Evolutionary conservation across 1,140 invertebrate genomes (phyloP), one percentile per base, ranked within the genome.

Genomic region (Nautilus pompilius): DNA sequence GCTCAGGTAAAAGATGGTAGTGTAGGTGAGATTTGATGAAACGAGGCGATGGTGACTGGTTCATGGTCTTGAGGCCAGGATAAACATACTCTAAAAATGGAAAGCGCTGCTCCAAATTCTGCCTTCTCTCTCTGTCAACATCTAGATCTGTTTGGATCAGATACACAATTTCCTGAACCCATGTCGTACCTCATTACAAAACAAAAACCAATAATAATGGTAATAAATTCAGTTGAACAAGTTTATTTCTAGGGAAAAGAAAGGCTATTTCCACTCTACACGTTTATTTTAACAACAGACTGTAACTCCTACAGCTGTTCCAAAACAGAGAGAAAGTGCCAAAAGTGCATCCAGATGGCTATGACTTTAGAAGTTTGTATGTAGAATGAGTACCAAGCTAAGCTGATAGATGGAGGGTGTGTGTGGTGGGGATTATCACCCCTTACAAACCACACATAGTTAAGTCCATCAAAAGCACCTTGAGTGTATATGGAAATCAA

Each of bases 121-220:
- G 60, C 24, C 70, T 63, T 17, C 55, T 60, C 24, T 83, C 84
- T 61, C 69, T 72, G 28, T 80, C 62, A 41, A 81, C 79, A 61
- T 86, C 76, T 26, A 80, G 59, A 56, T 82, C 74, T 29, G 72
- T 79, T 26, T 72, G 63, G 5, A 86, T 80, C 46, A 85, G 60
- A 60, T 84, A 86, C 6, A 85, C 79, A 28, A 86, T 83, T 73
- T 86, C 85, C 67, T 85, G 83, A 1, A 85, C 66, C 84, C 85
- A 86, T 20, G 85, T 86, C 45, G 82, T 84, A 45, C 85, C 85
- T 86, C 49, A 30, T 68, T 67, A 51, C 36, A 26, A 55, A 54
- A 46, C 28, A 6, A 60, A 5, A 30, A 30, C 30, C n/a, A 13
- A 48, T 5, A 26, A 15, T 36, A 5, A 28, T 15, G n/a, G n/a